Conservation (phyloP, 2,888 invertebrate species). For the Chironomus riparius region DNA sequence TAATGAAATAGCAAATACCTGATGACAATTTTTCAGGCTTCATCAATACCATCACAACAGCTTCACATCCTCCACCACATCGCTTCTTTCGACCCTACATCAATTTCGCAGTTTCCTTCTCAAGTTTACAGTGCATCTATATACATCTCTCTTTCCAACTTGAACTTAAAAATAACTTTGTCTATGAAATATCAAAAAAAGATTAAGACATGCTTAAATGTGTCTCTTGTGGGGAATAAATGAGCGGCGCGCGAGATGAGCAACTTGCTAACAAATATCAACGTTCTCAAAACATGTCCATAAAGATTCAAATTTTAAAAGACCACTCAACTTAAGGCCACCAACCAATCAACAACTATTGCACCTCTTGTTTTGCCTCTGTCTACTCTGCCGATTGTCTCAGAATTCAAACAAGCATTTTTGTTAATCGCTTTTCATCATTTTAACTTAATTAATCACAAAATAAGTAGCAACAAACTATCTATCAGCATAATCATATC, state of each 20-base stretch:
- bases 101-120: neutral
- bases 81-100: constrained; percentile 16
- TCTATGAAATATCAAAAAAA: neutral
- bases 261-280: neutral
- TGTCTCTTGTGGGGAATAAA: neutral
- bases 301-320: neutral
- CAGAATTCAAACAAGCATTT: too few relatives aligned
- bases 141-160: constrained; percentile 8
- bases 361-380: too few relatives aligned
- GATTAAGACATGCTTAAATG: neutral
- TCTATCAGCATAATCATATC: too few relatives aligned
- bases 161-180: neutral
- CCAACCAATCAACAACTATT: too few relatives aligned
- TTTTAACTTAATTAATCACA: too few relatives aligned
- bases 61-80: constrained; percentile 9
- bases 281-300: neutral
- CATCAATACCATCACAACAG: constrained; percentile 12
- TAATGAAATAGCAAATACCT: constrained; percentile 7
- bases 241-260: neutral
- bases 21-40: constrained; percentile 20
- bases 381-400: too few relatives aligned
- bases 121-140: neutral
- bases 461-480: too few relatives aligned
- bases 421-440: too few relatives aligned
- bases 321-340: neutral